Evolutionary conservation across 2,113 vertebrate species (phyloP).

Genomic region (Nothocercus julius): DNA sequence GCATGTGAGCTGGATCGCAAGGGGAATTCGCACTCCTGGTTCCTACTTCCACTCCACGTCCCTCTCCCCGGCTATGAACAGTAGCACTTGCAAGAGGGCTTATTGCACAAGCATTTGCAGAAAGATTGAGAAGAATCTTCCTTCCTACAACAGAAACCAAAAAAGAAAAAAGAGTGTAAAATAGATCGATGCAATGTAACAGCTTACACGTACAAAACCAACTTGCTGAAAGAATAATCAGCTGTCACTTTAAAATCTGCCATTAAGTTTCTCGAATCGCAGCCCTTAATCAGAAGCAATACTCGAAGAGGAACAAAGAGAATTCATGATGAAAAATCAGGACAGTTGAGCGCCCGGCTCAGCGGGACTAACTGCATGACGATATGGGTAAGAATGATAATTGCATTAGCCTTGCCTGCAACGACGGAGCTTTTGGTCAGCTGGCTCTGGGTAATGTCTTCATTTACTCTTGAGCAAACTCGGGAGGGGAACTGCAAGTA

Average conservation of each 20-base stretch:
- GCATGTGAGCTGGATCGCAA: conserved; percentile 57
- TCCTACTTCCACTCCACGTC: conserved; percentile 28
- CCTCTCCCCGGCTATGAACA: not conserved
- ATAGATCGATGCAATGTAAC: not conserved
- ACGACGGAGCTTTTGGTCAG: conserved; percentile 24
- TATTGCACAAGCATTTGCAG: not conserved
- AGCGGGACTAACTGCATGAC: conserved; percentile 63
- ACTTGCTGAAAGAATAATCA: conserved; percentile 41
- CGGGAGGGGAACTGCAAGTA: conserved; percentile 13
- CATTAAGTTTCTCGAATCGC: conserved; percentile 25
- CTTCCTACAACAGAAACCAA: not conserved
- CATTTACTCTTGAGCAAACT: conserved; percentile 47
- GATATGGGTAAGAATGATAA: conserved; percentile 67
- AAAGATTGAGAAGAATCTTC: not conserved
- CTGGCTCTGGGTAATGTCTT: conserved; percentile 20
- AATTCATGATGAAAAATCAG: conserved; percentile 68
- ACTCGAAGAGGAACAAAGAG: conserved; percentile 66
- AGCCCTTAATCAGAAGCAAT: conserved; percentile 59
- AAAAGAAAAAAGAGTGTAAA: conserved; percentile 15
- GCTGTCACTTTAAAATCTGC: conserved; percentile 56
- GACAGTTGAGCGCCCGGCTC: conserved; percentile 50
- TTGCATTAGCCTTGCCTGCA: conserved; percentile 51
- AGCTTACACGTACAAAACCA: conserved; percentile 31
- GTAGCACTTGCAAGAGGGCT: conserved; percentile 30
- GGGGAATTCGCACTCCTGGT: conserved; percentile 49